These are phyloP conservation scores for Ennomos erosarius DNA, from an alignment of 2,888 invertebrate genomes.

Conservation along the genomic window DNA sequence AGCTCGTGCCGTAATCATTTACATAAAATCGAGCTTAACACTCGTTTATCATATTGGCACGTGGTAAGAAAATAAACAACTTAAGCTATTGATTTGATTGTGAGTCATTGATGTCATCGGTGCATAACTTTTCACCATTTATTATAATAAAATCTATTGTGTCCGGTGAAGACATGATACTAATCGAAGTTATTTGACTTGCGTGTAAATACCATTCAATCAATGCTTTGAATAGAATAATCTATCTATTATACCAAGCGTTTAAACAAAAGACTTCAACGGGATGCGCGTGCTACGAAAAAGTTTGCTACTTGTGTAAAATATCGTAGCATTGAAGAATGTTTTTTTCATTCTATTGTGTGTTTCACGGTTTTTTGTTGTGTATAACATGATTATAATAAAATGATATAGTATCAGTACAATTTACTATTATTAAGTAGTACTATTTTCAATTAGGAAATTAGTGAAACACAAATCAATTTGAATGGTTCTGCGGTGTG, in stretches of 20 bases:
- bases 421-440: too few relatives aligned
- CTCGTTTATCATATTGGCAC: slow-evolving; percentile 38
- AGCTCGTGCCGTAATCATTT: slow-evolving; percentile 55
- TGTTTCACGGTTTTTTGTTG: not conserved
- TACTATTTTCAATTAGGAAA: too few relatives aligned
- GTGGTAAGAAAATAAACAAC: slow-evolving; percentile 31
- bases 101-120: slow-evolving; percentile 32
- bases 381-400: too few relatives aligned
- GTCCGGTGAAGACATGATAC: slow-evolving; percentile 2
- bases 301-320: not conserved
- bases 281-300: slow-evolving; percentile 25
- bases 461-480: too few relatives aligned
- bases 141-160: slow-evolving; percentile 26
- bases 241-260: not conserved
- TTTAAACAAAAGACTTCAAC: slow-evolving; percentile 54
- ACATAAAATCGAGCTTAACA: slow-evolving; percentile 56
- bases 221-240: slow-evolving; percentile 16
- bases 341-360: slow-evolving; percentile 29
- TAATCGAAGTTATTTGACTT: slow-evolving; percentile 30
- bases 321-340: slow-evolving; percentile 7
- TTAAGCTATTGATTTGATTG: slow-evolving; percentile 30
- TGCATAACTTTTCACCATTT: slow-evolving; percentile 41
- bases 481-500: too few relatives aligned
- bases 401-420: too few relatives aligned
- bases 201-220: slow-evolving; percentile 27